These are phyloP conservation scores for Callyntrura guangdongensis DNA, from an alignment of 2,888 invertebrate genomes.

Conservation along the genomic window DNA sequence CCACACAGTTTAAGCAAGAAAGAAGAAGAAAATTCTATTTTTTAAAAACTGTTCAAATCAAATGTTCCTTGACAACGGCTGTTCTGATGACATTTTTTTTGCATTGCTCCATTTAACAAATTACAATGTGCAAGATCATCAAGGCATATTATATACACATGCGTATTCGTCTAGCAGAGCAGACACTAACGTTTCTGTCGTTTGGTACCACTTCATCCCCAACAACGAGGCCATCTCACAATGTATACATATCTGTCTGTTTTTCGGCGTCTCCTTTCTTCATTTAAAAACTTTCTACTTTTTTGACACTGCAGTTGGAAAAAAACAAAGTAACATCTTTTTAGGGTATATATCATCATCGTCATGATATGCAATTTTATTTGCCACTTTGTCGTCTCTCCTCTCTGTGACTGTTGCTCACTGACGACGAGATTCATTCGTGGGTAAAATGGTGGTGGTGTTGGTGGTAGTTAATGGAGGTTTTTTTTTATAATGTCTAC, in stretches of 20 bases:
- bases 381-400: slow-evolving; percentile 12
- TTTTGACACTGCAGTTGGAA: background rate
- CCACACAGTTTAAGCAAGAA: background rate
- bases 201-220: too few relatives aligned
- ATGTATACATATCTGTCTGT: background rate
- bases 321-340: background rate
- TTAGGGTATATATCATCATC: background rate
- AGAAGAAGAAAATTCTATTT: too few relatives aligned
- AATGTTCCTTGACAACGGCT: slow-evolving; percentile 30
- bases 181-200: background rate
- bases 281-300: too few relatives aligned
- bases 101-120: slow-evolving; percentile 44
- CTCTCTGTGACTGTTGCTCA: background rate
- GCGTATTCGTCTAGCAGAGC: background rate
- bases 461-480: background rate
- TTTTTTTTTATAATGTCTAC: background rate
- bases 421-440: background rate
- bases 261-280: background rate
- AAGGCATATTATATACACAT: slow-evolving; percentile 8
- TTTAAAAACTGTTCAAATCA: background rate
- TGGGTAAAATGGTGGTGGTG: slow-evolving; percentile 1
- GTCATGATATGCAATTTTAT: slow-evolving; percentile 20
- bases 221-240: background rate
- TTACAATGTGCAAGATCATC: background rate
- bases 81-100: slow-evolving; percentile 42